Percentiles rank a stretch among this genome's conserved stretches.
Conservation (phyloP, 1,140 invertebrate species). For the Diabrotica undecimpunctata region DNA sequence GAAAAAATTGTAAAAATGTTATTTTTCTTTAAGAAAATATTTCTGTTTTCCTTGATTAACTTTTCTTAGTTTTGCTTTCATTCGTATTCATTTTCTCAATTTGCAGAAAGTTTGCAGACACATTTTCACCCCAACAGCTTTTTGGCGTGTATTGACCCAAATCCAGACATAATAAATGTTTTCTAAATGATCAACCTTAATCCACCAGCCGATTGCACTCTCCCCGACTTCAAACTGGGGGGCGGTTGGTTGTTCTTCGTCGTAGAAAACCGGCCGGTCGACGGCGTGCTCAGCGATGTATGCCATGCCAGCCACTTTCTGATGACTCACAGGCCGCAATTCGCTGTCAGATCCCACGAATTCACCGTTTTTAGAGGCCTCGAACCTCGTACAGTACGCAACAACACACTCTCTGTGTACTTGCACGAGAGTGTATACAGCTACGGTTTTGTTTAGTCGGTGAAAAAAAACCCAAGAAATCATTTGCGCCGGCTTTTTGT, state of each 20-base stretch:
- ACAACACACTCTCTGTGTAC: not conserved
- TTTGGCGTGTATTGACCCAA: no score
- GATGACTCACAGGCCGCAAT: slow-evolving; percentile 1
- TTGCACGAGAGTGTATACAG: not conserved
- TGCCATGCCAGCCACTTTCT: not conserved
- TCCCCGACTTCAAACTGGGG: not conserved
- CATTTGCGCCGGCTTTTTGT: not conserved
- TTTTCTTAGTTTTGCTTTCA: no score
- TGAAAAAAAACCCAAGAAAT: not conserved
- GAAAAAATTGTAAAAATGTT: no score
- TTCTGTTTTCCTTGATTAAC: no score
- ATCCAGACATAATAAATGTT: no score
- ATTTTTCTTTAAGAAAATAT: no score
- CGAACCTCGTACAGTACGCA: slow-evolving; percentile 1
- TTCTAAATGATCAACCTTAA: not conserved
- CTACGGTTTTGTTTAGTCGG: not conserved
- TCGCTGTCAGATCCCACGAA: not conserved
- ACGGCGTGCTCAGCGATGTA: slow-evolving; percentile 1
- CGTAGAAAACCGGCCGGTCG: not conserved
- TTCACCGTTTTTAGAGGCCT: not conserved
- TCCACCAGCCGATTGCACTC: not conserved
- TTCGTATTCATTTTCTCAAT: no score
- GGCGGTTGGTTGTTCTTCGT: not conserved
- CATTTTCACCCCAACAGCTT: no score
- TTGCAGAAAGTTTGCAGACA: no score